Evolutionary conservation across 2,113 vertebrate species (phyloP), one percentile per base, ranked within the genome.

Genomic region (Lota lota): DNA sequence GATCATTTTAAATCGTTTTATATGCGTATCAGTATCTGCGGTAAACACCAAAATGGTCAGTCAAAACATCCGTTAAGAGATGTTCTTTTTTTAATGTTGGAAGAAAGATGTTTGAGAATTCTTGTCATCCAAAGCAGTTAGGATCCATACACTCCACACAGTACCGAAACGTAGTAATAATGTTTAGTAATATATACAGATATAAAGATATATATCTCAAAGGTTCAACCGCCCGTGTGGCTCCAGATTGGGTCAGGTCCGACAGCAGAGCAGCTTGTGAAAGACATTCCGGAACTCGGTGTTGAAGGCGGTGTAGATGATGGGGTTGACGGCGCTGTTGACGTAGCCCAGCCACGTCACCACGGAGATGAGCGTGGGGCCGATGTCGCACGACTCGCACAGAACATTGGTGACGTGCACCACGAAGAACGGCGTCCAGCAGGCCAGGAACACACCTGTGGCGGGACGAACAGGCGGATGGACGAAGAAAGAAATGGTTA

Each of bases 271-370:
- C 51, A 92, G 79, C 75, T 90, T 93, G 69, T 91, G 87, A 85
- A 93, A 91, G 64, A 92, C 88, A 0, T 81, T 91, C 66, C 91
- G 87, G 83, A 93, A 93, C 74, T 93, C 91, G 0, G 80, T 61
- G 19, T 93, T 92, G 73, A 92, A 92, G 60, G 81, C 87, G 0
- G 91, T 93, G 87, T 93, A 93, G 78, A 93, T 93, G 56, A 93
- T 90, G 4, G 91, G 91, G 70, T 93, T 92, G 36, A 92, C 79
- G 0, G 90, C 90, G 4, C 91, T 92, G 85, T 92, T 92, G 64
- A 92, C 90, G 2, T 93, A 93, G n/a, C 91, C 91, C 1, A 92
- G 87, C 91, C 91, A 93, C 0, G 91, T 93, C 20, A 92, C 91
- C 65, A 92, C 86, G 1, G 88, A 90, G 70, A 92, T 91, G 59